Evolutionary conservation across 2,888 invertebrate species (phyloP).

Genomic region (Chymomyza caudatula): DNA sequence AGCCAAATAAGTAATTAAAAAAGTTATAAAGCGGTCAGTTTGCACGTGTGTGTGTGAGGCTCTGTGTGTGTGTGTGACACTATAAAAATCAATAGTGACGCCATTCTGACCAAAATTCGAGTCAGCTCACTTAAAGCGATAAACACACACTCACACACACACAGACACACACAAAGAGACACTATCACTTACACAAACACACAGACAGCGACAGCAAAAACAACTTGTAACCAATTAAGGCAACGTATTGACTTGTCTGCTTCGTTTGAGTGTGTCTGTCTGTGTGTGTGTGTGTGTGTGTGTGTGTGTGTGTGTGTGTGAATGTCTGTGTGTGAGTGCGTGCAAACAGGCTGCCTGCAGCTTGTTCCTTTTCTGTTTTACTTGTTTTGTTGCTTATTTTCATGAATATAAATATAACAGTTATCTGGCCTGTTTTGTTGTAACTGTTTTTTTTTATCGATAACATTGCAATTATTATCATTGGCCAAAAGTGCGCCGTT

Average conservation of each 20-base stretch:
- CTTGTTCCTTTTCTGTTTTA: not conserved
- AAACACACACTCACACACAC: slow-evolving; percentile 37
- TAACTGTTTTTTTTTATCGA: not conserved
- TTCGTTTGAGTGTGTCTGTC: not conserved
- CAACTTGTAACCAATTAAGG: slow-evolving; percentile 68
- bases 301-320: not conserved
- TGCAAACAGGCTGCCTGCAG: not conserved
- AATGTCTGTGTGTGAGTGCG: slow-evolving; percentile 1
- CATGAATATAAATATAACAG: not conserved
- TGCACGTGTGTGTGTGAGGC: not conserved
- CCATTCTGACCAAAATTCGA: slow-evolving; percentile 29
- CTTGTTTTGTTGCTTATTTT: not conserved
- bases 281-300: not conserved
- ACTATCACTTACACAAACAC: slow-evolving; percentile 25
- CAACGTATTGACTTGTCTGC: slow-evolving; percentile 20
- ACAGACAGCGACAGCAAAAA: slow-evolving; percentile 27
- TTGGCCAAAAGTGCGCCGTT: not conserved
- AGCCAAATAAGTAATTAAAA: slow-evolving; percentile 67
- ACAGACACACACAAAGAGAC: slow-evolving; percentile 13
- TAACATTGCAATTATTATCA: not conserved
- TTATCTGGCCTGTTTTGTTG: not conserved
- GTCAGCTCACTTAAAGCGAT: slow-evolving; percentile 61
- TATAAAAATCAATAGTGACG: slow-evolving; percentile 64
- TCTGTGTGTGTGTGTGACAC: slow-evolving; percentile 24
- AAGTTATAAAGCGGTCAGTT: slow-evolving; percentile 54